Base-by-base conservation (phyloP, 2,797 vertebrate species). In the Antennarius maculatus region DNA sequence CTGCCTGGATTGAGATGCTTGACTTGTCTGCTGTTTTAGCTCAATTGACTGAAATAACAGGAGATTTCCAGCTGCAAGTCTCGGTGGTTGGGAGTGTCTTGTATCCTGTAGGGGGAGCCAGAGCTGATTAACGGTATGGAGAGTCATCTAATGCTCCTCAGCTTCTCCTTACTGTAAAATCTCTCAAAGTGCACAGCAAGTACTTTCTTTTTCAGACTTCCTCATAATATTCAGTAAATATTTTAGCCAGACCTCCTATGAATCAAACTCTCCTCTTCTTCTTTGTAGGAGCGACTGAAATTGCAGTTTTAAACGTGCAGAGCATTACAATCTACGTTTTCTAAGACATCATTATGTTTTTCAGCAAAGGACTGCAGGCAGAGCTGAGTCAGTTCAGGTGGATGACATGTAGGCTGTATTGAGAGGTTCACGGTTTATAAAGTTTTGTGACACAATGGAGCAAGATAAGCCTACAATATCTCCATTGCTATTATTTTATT, bases 61-160 rank as follows among this genome's bases (percentile, higher is more conserved):
- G 39, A 63, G 77, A 69, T 46, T 66, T 81, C 50, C 62, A 65
- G 66, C 65, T 59, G 69, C 56, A 64, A 67, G 63, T 57, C 66
- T 61, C n/a, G 15, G 61, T 43, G 66, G 68, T 56, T 41, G 17
- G 53, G 49, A 70, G 43, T 23, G 23, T 4, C 29, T 15, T 75
- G 48, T 60, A 78, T 16, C 87, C 88, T 90, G 81, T 86, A 86
- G 90, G 85, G 89, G 89, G 88, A 80, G 17, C 78, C 74, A 86
- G 86, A 89, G 85, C 73, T 62, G 68, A 67, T 23, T 52, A 75
- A 76, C 53, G 27, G 61, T 56, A 50, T 41, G 50, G 49, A 56
- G 28, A 72, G 42, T 15, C 34, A 45, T 17, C 66, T 42, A 51
- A 2, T 61, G 58, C 74, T 81, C 58, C 70, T 42, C 12, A 58